A percentile compares a stretch with the other conserved stretches of the same genome.
Evolutionary conservation across 2,797 vertebrate genomes (phyloP).

Genomic region (Crotalus adamanteus): DNA sequence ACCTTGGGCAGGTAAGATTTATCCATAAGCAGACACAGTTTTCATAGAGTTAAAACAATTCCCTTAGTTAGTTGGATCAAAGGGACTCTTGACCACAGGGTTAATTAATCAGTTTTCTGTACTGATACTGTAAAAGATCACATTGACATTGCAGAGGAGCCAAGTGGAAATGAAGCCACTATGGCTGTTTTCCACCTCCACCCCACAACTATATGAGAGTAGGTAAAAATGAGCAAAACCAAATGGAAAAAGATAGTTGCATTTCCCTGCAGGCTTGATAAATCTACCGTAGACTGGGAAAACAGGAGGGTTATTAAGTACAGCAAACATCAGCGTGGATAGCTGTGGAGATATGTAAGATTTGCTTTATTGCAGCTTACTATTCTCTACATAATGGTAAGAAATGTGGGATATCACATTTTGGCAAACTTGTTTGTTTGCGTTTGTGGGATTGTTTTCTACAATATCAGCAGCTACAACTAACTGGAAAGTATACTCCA

Average conservation of each 20-base stretch:
- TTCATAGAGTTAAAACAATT: not conserved
- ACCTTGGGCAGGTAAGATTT: not conserved
- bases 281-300: not conserved
- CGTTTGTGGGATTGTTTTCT: not conserved
- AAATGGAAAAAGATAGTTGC: not conserved
- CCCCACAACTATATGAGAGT: not conserved
- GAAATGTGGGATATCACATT: accelerated
- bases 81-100: not conserved
- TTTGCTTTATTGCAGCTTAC: not conserved
- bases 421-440: not conserved
- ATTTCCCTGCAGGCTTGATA: not conserved
- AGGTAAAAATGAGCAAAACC: not conserved
- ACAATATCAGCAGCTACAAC: not conserved
- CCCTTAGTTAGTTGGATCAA: not conserved
- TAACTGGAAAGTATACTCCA: not conserved
- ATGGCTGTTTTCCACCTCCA: not conserved
- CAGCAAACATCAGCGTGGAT: not conserved
- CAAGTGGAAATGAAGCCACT: not conserved
- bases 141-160: not conserved
- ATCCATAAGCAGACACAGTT: not conserved
- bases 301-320: not conserved
- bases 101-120: not conserved
- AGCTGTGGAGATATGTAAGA: not conserved
- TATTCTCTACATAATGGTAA: not conserved
- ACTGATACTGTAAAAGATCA: not conserved